These are phyloP conservation scores for Poecile montanus DNA, from an alignment of 2,797 vertebrate species.

Conservation along the genomic window DNA sequence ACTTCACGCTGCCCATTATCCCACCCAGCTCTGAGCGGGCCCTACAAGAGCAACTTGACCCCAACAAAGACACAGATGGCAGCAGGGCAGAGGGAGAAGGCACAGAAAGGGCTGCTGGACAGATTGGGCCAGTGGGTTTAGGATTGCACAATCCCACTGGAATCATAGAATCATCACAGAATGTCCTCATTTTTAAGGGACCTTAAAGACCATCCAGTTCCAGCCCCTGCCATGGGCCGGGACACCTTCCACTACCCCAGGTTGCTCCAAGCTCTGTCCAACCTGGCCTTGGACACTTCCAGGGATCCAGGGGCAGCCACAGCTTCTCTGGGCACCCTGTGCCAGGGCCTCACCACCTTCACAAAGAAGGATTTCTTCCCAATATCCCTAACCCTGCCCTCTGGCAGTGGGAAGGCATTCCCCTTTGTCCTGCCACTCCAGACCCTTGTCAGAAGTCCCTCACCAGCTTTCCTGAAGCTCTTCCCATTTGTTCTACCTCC, in stretches of 20 bases:
- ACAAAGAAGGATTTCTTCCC: rapidly evolving
- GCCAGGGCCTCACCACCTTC: rapidly evolving
- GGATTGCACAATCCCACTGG: neutral
- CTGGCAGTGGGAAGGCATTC: neutral
- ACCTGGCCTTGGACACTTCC: rapidly evolving
- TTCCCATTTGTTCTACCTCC: rapidly evolving
- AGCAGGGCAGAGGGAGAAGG: neutral
- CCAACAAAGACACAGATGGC: neutral
- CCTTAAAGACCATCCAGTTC: rapidly evolving
- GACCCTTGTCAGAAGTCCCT: neutral
- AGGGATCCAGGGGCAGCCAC: neutral
- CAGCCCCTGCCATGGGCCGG: neutral
- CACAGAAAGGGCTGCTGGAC: neutral
- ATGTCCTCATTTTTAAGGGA: neutral
- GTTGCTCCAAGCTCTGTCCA: rapidly evolving
- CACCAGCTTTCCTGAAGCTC: neutral
- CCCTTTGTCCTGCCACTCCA: neutral
- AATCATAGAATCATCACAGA: neutral
- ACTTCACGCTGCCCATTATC: neutral
- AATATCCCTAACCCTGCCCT: rapidly evolving
- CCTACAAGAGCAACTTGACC: neutral
- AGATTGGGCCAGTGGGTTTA: rapidly evolving
- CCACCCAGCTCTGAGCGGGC: rapidly evolving
- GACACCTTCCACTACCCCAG: rapidly evolving
- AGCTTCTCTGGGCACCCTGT: neutral